Evolutionary conservation across 2,888 invertebrate genomes (phyloP), one percentile per base, ranked within the genome.

Genomic region (Plagodis dolabraria): DNA sequence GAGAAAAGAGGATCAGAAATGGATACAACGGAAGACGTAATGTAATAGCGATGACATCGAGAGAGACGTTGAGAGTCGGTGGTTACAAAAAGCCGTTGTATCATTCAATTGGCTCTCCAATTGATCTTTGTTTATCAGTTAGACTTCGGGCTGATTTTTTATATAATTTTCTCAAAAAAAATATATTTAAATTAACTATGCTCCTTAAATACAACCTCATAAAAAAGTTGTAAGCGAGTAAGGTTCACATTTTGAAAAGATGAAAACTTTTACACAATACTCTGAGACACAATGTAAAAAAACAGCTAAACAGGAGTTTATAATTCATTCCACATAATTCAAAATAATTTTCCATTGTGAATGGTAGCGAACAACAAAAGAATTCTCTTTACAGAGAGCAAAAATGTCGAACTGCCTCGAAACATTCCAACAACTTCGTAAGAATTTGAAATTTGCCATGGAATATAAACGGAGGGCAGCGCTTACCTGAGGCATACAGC

Each of bases 391-490:
- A 71, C 67, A 60, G 71, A 64, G 69, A 71, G 74, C 78, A 79
- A 85, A 81, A 84, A 82, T 80, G 73, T 79, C 70, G 71, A 80
- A 82, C 76, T 81, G 76, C 68, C 73, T 64, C 60, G 61, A 79
- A 85, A 81, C 79, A 82, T 83, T 79, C 71, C 67, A 74, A 79
- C 72, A 79, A 81, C 78, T 83, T 69, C 46, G 72, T 74, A 80
- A 82, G 76, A 80, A 79, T 84, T 84, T 79, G 61, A 80, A 75
- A 81, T 80, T 77, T 80, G 74, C 72, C 76, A 78, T 77, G 77
- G 75, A 71, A 75, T 78, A 80, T 76, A 79, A 80, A 75, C 70
- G 71, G 42, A 49, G 61, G 51, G 53, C 44, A 33, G 34, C 33
- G 46, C 44, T 40, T 64, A 71, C 66, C 68, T 69, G 65, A 54